Base-by-base conservation (phyloP, 2,888 invertebrate genomes). In the Patella ulyssiponensis region DNA sequence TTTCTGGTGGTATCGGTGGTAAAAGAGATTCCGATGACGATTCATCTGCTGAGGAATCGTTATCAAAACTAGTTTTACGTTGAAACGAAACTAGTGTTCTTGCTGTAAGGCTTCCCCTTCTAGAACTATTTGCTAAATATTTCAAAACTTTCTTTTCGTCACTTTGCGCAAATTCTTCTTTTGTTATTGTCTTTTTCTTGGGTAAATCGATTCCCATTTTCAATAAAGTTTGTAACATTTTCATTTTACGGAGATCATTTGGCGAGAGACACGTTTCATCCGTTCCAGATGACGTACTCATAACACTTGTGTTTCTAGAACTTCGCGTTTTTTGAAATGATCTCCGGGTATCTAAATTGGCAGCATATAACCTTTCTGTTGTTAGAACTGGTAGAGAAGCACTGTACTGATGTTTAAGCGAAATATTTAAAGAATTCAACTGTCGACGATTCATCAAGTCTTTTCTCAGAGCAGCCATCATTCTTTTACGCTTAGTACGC, bases 111-210 rank as follows among this genome's bases (percentile, higher is more conserved):
- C 64, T 64, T 23, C 64, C 64, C 3, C 64, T 20, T 64, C 64
- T 64, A 20, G 64, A 64, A 23, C 64, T 64, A 15, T 64, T 64
- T 11, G 64, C 64, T 23, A 64, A 23, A 64, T 64, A 64, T 23
- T 64, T 64, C 23, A 64, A 20, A 3, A 64, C 64, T 64, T 64
- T 64, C 23, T 64, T 64, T 64, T 64, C 64, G 64, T 64, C 64
- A 64, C 64, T 64, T 23, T 64, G 64, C 23, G 64, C 64, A 20
- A 64, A 64, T 64, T 64, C 64, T 20, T 64, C 64, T 14, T 64
- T 64, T 20, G 64, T 23, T 23, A 20, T 64, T 5, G 64, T 11
- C 11, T 64, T 20, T 64, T 64, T 64, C 23, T 20, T 20, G 11
- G 64, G 64, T 23, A 23, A 23, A 11, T 64, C 20, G 20, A 23